Evolutionary conservation across 2,113 vertebrate genomes (phyloP), one percentile per base, ranked within the genome.

Genomic region (Epinephelus moara): DNA sequence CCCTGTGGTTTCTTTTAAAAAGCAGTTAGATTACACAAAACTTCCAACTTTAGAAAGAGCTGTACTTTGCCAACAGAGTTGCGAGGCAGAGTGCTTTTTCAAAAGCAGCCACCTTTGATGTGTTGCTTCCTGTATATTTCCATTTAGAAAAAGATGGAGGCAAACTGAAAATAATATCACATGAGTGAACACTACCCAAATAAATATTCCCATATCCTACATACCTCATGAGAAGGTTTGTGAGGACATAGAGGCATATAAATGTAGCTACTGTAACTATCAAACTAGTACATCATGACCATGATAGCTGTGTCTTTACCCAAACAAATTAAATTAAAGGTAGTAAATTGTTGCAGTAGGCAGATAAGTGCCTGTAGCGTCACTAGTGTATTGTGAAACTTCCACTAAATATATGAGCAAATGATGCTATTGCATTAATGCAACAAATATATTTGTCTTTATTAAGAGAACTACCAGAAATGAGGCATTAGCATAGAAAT

Each of bases 81-180:
- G 6, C 37, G 53, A 45, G 25, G 45, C 71, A 64, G 15, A 42
- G 49, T 53, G 33, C 49, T 67, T n/a, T 68, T 77, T 77, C 2
- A 61, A 49, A 77, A 59, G 40, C 15, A 63, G n/a, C 30, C 60
- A 55, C 11, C 60, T 75, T 75, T 66, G 30, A 49, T 68, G 40
- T 77, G 40, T 68, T 1, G 2, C 50, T n/a, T 14, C 18, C 2
- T 56, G 62, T 67, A 4, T 15, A 42, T 76, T 67, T 69, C 37
- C 33, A 27, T 68, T 33, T 37, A 18, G 9, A 50, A 50, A 68
- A 69, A 59, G 2, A 59, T 49, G 11, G 9, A 21, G 3, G 3
- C 12, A 45, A 27, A 4, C 45, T 66, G 3, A 30, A 69, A 77
- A 47, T 57, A 17, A 71, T 25, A 59, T 19, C 6, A 53, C 17